phyloP scores from a whole-genome alignment of 1,140 invertebrate genomes.

The Heliothis subflexa region DNA sequence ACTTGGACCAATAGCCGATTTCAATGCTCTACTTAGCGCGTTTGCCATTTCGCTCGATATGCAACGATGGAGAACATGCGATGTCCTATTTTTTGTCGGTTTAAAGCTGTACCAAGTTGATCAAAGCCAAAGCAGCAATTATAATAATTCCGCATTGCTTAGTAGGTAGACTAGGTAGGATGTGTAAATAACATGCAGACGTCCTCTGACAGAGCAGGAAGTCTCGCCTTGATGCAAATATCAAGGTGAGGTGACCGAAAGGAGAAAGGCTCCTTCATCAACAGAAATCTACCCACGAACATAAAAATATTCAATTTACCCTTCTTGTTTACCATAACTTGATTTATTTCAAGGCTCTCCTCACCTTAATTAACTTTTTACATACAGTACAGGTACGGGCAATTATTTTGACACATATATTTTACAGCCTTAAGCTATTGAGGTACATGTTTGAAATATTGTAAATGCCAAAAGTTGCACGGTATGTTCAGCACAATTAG shows the following conservation, averaged over 20 bases:
- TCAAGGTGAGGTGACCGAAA: constrained; percentile 72
- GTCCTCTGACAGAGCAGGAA: constrained; percentile 77
- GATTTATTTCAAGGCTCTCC: constrained; percentile 17
- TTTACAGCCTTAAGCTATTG: not conserved
- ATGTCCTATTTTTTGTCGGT: constrained; percentile 40
- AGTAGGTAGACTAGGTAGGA: constrained; percentile 39
- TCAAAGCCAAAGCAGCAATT: not conserved
- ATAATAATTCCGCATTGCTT: constrained; percentile 35
- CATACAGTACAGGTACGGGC: too few relatives aligned
- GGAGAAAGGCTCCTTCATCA: constrained; percentile 53
- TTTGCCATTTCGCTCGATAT: constrained; percentile 45
- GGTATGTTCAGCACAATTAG: constrained; percentile 35
- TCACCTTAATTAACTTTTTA: not conserved
- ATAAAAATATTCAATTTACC: constrained; percentile 3
- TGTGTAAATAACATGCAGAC: constrained; percentile 53
- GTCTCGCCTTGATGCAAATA: constrained; percentile 74
- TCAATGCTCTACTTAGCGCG: constrained; percentile 69
- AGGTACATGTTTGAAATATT: not conserved
- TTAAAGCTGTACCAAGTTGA: not conserved
- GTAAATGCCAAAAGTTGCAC: constrained; percentile 1
- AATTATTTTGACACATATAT: too few relatives aligned
- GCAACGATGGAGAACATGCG: constrained; percentile 35
- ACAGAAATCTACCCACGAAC: not conserved
- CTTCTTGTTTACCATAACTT: constrained; percentile 1
- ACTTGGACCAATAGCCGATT: constrained; percentile 64